phyloP scores from a whole-genome alignment of 2,113 vertebrate genomes.

The Gambusia affinis region DNA sequence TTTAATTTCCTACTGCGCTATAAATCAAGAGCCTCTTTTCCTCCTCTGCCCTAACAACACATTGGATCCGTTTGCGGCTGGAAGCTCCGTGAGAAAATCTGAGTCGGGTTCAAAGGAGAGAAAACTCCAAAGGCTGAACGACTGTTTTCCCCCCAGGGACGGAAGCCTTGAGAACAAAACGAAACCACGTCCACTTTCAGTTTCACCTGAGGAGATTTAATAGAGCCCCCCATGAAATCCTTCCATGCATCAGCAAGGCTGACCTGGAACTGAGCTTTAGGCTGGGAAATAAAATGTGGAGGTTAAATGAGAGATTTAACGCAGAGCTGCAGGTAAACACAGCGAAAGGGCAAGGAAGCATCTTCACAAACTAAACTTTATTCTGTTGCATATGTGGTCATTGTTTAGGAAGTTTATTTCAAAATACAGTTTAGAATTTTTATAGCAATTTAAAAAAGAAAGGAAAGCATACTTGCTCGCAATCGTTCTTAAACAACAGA shows the following conservation, averaged over 20 bases:
- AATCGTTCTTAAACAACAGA: no score
- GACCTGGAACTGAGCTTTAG: slow-evolving; percentile 12
- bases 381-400: not conserved
- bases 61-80: slow-evolving; percentile 40
- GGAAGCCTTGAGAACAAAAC: slow-evolving; percentile 43
- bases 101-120: slow-evolving; percentile 64
- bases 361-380: not conserved
- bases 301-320: slow-evolving; percentile 21
- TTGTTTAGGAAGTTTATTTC: not conserved
- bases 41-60: slow-evolving; percentile 27
- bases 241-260: slow-evolving; percentile 15
- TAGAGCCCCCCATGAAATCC: slow-evolving; percentile 34
- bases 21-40: slow-evolving; percentile 52
- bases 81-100: slow-evolving; percentile 29
- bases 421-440: not conserved
- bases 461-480: no score
- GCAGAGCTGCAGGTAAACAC: not conserved
- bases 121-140: slow-evolving; percentile 28
- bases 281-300: slow-evolving; percentile 10
- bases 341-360: not conserved
- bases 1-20: slow-evolving; percentile 64
- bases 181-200: slow-evolving; percentile 55
- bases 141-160: slow-evolving; percentile 19
- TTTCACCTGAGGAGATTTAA: slow-evolving; percentile 59
- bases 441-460: not conserved